phyloP scores from a whole-genome alignment of 2,113 vertebrate species.

The Blennius ocellaris region DNA sequence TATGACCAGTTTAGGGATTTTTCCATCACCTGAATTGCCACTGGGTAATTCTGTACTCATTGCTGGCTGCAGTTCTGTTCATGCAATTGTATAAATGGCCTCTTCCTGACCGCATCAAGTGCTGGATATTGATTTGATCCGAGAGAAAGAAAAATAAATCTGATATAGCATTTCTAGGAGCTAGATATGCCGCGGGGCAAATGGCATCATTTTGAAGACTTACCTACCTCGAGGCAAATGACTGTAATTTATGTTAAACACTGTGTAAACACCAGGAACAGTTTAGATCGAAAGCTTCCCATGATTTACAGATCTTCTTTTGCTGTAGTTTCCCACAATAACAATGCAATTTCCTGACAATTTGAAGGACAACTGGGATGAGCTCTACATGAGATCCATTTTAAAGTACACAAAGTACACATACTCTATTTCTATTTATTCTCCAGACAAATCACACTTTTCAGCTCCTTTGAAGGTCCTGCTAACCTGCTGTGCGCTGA shows the following conservation, averaged over 20 bases:
- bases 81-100: neutral
- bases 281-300: neutral
- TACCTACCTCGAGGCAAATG: slow-evolving; percentile 19
- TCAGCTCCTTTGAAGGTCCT: neutral
- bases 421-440: no score
- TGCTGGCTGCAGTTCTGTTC: neutral
- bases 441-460: neutral
- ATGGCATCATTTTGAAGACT: slow-evolving; percentile 14
- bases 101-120: neutral
- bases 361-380: neutral
- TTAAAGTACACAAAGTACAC: neutral
- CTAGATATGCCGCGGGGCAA: slow-evolving; percentile 4
- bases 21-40: slow-evolving; percentile 2
- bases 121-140: slow-evolving; percentile 20
- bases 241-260: slow-evolving; percentile 26
- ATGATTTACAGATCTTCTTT: neutral
- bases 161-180: no score
- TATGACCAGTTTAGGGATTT: slow-evolving; percentile 5
- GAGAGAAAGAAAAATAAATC: neutral
- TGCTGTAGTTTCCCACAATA: neutral
- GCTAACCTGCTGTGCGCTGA: neutral
- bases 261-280: neutral
- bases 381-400: neutral
- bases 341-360: neutral
- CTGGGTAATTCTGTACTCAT: slow-evolving; percentile 23